Percentiles rank a stretch among this genome's conserved stretches.
Conservation (phyloP, 2,113 vertebrate species). For the Menura novaehollandiae region DNA sequence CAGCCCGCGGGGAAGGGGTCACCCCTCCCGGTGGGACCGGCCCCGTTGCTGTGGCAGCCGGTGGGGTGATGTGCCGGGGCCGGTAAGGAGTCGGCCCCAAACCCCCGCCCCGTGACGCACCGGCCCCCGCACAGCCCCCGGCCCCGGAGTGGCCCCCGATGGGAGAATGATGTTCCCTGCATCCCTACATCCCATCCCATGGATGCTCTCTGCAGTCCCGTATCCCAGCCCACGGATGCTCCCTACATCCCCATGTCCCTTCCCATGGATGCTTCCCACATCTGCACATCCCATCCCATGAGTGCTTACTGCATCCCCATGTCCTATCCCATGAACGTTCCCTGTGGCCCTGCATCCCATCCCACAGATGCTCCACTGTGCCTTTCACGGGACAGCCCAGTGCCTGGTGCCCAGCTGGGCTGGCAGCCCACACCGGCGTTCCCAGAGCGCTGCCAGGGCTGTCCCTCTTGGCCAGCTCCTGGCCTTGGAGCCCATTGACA, state of each 20-base stretch:
- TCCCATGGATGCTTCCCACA: background rate
- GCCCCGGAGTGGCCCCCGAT: background rate
- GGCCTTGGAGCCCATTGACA: background rate
- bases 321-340: rapidly evolving
- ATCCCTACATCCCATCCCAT: rapidly evolving
- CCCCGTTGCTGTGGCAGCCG: slow-evolving; percentile 50
- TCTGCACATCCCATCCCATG: background rate
- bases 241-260: rapidly evolving
- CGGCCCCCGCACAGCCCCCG: background rate
- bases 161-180: background rate
- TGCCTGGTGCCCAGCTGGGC: background rate
- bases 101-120: slow-evolving; percentile 22
- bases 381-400: background rate
- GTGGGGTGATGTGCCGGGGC: slow-evolving; percentile 29
- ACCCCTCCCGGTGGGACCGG: background rate
- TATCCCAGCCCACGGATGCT: rapidly evolving
- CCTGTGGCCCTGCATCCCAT: background rate
- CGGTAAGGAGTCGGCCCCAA: background rate
- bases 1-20: background rate
- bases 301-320: rapidly evolving
- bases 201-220: background rate
- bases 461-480: background rate
- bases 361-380: background rate
- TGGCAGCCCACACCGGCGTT: background rate
- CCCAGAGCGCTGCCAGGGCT: background rate